Evolutionary conservation across 2,113 vertebrate species (phyloP), one percentile per base, ranked within the genome.

Genomic region (Cottus gobio): DNA sequence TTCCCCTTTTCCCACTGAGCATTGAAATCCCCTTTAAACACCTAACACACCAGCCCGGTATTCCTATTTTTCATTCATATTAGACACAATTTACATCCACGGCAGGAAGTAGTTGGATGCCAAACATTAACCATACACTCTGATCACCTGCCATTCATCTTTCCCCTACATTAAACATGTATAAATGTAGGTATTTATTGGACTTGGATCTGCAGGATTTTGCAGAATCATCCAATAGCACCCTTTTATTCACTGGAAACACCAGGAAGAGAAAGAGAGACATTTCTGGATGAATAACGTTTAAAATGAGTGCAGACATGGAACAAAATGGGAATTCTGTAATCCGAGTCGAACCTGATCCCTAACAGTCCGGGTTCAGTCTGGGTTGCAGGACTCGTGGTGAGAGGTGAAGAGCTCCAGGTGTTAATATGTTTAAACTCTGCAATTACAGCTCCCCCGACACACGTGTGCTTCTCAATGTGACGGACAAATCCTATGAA

Each of bases 401-500:
- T 8, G 60, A 26, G 31, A 10, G 1, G 57, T n/a, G 50, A 30
- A 37, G 57, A 36, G 44, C 77, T 60, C 12, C 13, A 62, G 61
- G 57, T 76, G 68, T 66, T 79, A 82, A 87, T 85, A 73, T 68
- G 70, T 64, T 57, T 31, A 36, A 75, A 66, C 77, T 56, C 37
- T 36, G 48, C 60, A 68, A 67, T 71, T 0, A 84, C 39, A 56
- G 62, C 72, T 85, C 75, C 71, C 82, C 36, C 2, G 77, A 72
- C 54, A 46, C 52, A 50, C 76, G 54, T 81, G 69, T 62, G 63
- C 76, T 75, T 78, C 61, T 89, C 77, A 52, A 67, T 75, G 86
- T 90, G 90, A 91, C 77, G 30, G 65, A 67, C 42, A 70, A 46
- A 70, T 73, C 60, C 30, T 0, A 10, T 82, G 87, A 80, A 78